Conservation (phyloP, 2,797 vertebrate genomes). For the Typhlichthys eigenmanni region DNA sequence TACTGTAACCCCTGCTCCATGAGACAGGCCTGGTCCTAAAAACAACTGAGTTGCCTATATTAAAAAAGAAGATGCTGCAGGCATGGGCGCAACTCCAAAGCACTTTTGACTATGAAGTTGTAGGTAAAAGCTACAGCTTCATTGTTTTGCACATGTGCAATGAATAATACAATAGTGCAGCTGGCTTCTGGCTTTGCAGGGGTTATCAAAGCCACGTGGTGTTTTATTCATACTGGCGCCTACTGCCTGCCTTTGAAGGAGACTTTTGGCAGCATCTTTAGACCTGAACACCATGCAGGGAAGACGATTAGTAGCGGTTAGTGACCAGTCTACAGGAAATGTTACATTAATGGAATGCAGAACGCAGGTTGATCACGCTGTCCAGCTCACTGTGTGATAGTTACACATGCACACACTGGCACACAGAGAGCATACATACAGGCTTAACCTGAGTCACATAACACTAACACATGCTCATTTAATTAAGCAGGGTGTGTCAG, state of each 20-base stretch:
- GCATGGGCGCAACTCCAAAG: no score
- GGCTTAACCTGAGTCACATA: not conserved
- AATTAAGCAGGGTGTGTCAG: constrained; percentile 8
- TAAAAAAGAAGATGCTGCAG: no score
- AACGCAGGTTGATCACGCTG: constrained; percentile 3
- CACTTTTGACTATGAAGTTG: no score
- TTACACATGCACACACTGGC: not conserved
- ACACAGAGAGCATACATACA: not conserved
- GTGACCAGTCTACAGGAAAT: not conserved
- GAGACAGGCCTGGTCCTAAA: no score
- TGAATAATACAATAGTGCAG: constrained; percentile 34
- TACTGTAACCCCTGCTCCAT: no score
- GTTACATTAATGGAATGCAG: constrained; percentile 31
- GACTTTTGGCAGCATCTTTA: constrained; percentile 2
- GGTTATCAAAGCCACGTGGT: constrained; percentile 18
- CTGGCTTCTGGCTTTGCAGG: constrained; percentile 19
- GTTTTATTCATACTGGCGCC: constrained; percentile 38
- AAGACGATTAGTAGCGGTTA: constrained; percentile 12
- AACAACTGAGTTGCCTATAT: no score
- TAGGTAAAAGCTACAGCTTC: constrained; percentile 5
- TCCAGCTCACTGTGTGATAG: not conserved
- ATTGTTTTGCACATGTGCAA: constrained; percentile 10
- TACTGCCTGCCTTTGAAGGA: constrained; percentile 32
- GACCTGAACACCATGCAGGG: constrained; percentile 12
- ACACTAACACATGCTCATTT: not conserved